Evolutionary conservation across 1,140 invertebrate genomes (phyloP).

Genomic region (Antheraea mylitta): DNA sequence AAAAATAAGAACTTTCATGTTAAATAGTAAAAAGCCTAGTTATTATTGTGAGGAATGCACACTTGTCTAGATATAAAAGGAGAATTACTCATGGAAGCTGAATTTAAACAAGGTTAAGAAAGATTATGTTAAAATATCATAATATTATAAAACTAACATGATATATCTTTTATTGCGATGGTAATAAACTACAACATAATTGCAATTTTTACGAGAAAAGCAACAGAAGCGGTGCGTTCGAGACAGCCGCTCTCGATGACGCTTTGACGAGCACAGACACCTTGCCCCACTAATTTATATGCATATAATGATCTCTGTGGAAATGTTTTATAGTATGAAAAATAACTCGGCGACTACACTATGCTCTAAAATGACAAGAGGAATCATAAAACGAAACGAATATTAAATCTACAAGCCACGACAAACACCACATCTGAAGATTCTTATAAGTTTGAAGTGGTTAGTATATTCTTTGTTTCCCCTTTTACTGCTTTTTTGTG

Average conservation of each 20-base stretch:
- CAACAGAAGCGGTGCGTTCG: conserved; percentile 26
- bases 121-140: background rate
- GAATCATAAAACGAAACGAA: conserved; percentile 31
- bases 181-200: conserved; percentile 34
- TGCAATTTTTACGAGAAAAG: conserved; percentile 54
- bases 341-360: conserved; percentile 40
- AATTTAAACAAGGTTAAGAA: background rate
- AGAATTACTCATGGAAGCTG: background rate
- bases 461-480: conserved; percentile 28
- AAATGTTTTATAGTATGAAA: conserved; percentile 67
- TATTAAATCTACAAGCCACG: background rate
- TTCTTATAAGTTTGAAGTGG: background rate
- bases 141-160: background rate
- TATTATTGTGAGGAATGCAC: too few relatives aligned
- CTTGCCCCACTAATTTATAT: conserved; percentile 56
- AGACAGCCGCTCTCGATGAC: conserved; percentile 42
- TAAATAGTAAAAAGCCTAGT: too few relatives aligned
- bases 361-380: conserved; percentile 27
- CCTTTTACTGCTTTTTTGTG: conserved; percentile 8
- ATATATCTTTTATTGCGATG: background rate
- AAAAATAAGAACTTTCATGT: too few relatives aligned
- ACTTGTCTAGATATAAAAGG: background rate
- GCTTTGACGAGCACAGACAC: conserved; percentile 49
- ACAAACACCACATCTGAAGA: background rate
- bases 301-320: conserved; percentile 50